A percentile compares a stretch with the other conserved stretches of the same genome.
Evolutionary conservation across 2,888 invertebrate genomes (phyloP).

Genomic region (Augiades crinisus): DNA sequence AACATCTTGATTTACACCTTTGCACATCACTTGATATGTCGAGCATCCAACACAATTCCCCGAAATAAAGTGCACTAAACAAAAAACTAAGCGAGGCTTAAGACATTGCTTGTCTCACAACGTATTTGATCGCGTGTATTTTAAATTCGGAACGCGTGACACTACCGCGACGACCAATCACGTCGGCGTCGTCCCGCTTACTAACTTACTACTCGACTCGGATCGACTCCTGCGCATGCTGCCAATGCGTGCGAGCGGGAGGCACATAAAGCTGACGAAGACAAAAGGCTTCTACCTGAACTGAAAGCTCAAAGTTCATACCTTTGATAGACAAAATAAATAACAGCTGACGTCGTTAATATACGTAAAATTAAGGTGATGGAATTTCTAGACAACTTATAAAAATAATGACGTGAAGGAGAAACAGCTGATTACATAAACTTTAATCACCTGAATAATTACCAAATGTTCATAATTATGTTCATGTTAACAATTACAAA

Average conservation of each 20-base stretch:
- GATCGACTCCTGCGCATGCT: slow-evolving; percentile 70
- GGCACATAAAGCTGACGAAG: slow-evolving; percentile 33
- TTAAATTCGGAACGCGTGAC: slow-evolving; percentile 58
- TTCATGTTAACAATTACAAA: slow-evolving; percentile 7
- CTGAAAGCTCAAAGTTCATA: slow-evolving; percentile 58
- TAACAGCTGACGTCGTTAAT: slow-evolving; percentile 18
- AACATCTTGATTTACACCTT: slow-evolving; percentile 40
- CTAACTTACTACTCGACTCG: slow-evolving; percentile 68
- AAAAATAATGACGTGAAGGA: slow-evolving; percentile 10
- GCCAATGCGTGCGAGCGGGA: slow-evolving; percentile 57
- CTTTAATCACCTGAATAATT: slow-evolving; percentile 19
- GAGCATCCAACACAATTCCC: slow-evolving; percentile 11
- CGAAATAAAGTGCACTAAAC: slow-evolving; percentile 33
- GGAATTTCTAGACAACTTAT: neutral
- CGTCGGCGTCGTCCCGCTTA: slow-evolving; percentile 71
- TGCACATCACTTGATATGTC: slow-evolving; percentile 37
- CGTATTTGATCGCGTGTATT: slow-evolving; percentile 62
- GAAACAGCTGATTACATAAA: slow-evolving; percentile 1
- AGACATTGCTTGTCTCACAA: slow-evolving; percentile 50
- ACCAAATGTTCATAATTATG: slow-evolving; percentile 5
- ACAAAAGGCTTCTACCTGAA: slow-evolving; percentile 59
- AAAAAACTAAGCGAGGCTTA: slow-evolving; percentile 51
- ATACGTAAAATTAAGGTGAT: slow-evolving; percentile 6
- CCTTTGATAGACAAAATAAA: slow-evolving; percentile 34
- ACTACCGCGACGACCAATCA: slow-evolving; percentile 60